Evolutionary conservation across 2,113 vertebrate genomes (phyloP).

Genomic region (Syrmaticus mikado): DNA sequence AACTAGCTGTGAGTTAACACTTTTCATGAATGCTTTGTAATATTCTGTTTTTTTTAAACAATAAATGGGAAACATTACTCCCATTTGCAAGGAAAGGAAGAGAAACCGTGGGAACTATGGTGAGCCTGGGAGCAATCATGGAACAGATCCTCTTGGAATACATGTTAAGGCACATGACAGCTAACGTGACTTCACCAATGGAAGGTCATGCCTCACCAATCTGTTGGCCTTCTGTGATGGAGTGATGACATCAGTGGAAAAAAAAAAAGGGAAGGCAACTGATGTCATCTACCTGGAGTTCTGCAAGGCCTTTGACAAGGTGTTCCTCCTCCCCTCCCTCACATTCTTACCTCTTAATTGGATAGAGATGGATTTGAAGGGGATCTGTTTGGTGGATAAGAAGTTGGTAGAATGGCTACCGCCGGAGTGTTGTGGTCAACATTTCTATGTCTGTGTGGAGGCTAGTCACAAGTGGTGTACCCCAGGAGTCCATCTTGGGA

Average conservation of each 20-base stretch:
- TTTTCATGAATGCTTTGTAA: not conserved
- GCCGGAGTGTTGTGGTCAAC: not conserved
- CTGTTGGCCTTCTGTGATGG: no score
- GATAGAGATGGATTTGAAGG: not conserved
- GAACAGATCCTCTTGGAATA: not conserved
- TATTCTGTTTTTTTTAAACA: not conserved
- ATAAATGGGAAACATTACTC: not conserved
- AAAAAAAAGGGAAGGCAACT: not conserved
- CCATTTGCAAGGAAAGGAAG: not conserved
- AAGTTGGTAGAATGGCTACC: not conserved
- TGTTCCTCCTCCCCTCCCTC: no score
- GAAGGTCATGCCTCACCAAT: not conserved
- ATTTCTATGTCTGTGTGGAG: no score
- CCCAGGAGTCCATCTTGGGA: not conserved
- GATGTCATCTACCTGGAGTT: not conserved
- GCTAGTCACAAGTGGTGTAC: not conserved
- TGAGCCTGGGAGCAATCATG: not conserved
- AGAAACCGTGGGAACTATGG: not conserved
- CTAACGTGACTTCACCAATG: not conserved
- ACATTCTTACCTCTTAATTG: not conserved
- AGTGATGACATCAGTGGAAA: not conserved
- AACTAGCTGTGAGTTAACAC: not conserved
- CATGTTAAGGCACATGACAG: not conserved
- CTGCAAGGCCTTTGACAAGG: no score
- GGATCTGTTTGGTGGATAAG: not conserved